Conservation (phyloP, 2,888 invertebrate genomes). For the Pristionchus entomophagus region DNA sequence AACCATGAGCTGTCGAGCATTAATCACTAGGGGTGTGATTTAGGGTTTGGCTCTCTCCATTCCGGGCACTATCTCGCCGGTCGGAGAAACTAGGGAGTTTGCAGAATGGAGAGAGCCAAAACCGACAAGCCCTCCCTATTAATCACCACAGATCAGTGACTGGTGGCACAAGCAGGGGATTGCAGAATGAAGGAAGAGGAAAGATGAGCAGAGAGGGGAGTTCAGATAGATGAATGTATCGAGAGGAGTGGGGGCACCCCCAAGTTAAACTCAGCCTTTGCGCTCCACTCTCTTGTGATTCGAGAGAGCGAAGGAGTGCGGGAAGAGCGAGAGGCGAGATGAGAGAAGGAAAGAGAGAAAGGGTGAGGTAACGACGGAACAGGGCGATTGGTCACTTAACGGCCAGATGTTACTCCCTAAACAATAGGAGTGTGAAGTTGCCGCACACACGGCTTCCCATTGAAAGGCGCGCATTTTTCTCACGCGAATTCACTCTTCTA, state of each 20-base stretch:
- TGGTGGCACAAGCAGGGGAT: background rate
- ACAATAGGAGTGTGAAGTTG: background rate
- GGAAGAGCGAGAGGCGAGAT: background rate
- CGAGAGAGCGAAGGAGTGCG: constrained; percentile 7
- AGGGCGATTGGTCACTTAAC: background rate
- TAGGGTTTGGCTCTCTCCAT: no score
- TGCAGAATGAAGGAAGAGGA: background rate
- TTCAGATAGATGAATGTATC: constrained; percentile 36
- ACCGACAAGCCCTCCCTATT: no score
- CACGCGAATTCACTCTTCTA: background rate
- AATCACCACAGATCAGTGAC: constrained; percentile 24
- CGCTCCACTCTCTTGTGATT: constrained; percentile 1
- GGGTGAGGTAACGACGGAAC: background rate
- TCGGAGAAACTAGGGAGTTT: no score
- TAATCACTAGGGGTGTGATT: no score
- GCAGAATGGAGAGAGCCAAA: no score
- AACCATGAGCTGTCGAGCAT: background rate
- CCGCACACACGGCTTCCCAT: background rate
- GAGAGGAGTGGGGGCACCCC: constrained; percentile 28
- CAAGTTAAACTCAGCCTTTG: constrained; percentile 17
- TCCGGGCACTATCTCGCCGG: no score
- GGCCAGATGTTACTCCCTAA: background rate
- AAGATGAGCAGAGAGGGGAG: background rate
- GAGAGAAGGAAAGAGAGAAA: background rate
- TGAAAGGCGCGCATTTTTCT: background rate